phyloP scores from a whole-genome alignment of 1,140 invertebrate genomes.

The Scaptodrosophila lebanonensis region DNA sequence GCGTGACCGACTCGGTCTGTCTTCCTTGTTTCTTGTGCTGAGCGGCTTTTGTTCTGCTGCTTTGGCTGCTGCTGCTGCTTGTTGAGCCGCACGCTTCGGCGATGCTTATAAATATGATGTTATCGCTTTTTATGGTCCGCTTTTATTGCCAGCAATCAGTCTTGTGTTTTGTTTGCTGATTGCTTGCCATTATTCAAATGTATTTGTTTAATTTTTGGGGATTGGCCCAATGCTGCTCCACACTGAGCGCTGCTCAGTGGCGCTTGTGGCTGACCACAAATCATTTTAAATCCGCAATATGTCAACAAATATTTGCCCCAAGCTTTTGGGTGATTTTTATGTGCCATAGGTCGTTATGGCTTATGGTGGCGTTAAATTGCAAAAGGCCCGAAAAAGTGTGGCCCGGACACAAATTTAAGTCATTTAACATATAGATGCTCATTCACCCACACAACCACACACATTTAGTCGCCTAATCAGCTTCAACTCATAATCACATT shows the following conservation, averaged over 20 bases:
- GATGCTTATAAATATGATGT: conserved; percentile 71
- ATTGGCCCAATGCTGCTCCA: conserved; percentile 18
- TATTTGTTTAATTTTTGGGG: conserved; percentile 69
- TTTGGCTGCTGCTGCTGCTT: conserved; percentile 18
- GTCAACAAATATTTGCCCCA: conserved; percentile 62
- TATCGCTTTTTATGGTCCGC: conserved; percentile 74
- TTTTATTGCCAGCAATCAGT: conserved; percentile 74
- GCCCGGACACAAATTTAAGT: no score
- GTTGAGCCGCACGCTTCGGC: conserved; percentile 21
- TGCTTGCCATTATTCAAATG: conserved; percentile 71
- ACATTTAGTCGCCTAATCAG: conserved; percentile 45
- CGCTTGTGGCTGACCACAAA: conserved; percentile 49
- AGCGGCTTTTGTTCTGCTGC: conserved; percentile 10
- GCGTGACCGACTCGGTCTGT: neutral
- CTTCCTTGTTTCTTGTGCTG: conserved; percentile 25
- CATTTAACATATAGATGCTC: neutral
- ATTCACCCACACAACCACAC: neutral
- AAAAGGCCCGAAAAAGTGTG: neutral
- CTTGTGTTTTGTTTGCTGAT: conserved; percentile 73
- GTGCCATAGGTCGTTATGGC: conserved; percentile 49
- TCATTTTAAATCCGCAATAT: conserved; percentile 75
- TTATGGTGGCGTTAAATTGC: conserved; percentile 34
- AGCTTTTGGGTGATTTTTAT: conserved; percentile 11
- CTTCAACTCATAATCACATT: conserved; percentile 63
- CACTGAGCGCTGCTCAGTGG: neutral